Conservation (phyloP, 2,113 vertebrate genomes). For the Cranoglanis bouderius region DNA sequence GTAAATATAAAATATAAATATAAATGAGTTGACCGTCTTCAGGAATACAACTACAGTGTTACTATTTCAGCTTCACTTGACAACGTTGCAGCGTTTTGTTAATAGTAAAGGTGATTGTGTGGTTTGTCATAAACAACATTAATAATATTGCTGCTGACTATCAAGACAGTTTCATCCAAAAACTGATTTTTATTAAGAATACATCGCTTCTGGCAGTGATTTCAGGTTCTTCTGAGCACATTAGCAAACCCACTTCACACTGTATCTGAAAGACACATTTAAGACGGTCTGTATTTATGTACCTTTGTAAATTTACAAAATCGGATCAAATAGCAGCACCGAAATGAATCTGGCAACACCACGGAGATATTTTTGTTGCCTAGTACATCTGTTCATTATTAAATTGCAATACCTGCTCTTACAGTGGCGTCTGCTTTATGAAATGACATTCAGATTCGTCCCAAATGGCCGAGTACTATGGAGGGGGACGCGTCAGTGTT, state of each 20-base stretch:
- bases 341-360: not conserved
- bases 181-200: not conserved
- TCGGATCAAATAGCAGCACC: not conserved
- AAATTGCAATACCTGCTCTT: not conserved
- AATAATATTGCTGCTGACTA: not conserved
- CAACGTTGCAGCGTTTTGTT: not conserved
- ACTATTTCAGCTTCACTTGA: not conserved
- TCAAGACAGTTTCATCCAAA: not conserved
- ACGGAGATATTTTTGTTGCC: not conserved
- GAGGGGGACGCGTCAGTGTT: not conserved
- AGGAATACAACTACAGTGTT: not conserved
- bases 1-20: not conserved
- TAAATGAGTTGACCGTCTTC: not conserved
- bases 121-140: not conserved
- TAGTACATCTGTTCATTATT: not conserved
- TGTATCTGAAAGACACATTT: not conserved
- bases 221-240: not conserved
- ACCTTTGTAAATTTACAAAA: not conserved
- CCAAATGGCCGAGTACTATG: not conserved
- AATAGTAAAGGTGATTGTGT: not conserved
- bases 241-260: not conserved
- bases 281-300: not conserved
- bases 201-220: not conserved
- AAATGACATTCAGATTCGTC: not conserved
- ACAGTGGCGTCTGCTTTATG: not conserved